Conservation (phyloP, 2,113 vertebrate genomes). For the Antidorcas marsupialis region DNA sequence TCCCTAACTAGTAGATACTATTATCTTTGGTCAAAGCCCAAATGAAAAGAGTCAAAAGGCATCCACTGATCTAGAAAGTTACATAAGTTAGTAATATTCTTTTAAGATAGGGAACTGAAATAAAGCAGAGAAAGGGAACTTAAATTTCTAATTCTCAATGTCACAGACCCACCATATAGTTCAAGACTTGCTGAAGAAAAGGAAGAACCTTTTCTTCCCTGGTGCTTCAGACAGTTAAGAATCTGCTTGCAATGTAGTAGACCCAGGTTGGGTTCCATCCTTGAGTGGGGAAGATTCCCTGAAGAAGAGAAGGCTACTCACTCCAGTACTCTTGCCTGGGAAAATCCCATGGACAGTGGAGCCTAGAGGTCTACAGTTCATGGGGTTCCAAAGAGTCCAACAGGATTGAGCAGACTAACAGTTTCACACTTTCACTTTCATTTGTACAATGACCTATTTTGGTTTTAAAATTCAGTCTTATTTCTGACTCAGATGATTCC, state of each 20-base stretch:
- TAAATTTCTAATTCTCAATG: neutral
- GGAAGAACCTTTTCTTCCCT: neutral
- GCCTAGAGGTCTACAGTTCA: neutral
- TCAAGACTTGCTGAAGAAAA: neutral
- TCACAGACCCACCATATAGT: neutral
- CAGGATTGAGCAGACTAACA: neutral
- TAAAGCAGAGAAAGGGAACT: neutral
- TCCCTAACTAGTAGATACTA: neutral
- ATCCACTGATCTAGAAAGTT: neutral
- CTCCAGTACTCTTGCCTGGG: neutral
- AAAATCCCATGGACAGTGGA: neutral
- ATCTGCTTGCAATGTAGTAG: neutral
- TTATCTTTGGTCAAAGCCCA: neutral
- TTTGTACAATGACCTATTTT: neutral
- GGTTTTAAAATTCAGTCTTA: neutral
- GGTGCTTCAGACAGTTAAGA: neutral
- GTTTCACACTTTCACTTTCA: neutral
- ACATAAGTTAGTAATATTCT: neutral
- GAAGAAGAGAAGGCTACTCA: neutral
- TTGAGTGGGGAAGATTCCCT: neutral
- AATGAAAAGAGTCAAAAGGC: neutral
- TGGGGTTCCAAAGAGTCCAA: neutral
- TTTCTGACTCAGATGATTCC: neutral
- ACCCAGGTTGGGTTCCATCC: neutral
- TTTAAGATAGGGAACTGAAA: neutral